Percentiles rank a stretch among this genome's conserved stretches.
phyloP scores from a whole-genome alignment of 2,797 vertebrate genomes.

The Lindbergichthys nudifrons region DNA sequence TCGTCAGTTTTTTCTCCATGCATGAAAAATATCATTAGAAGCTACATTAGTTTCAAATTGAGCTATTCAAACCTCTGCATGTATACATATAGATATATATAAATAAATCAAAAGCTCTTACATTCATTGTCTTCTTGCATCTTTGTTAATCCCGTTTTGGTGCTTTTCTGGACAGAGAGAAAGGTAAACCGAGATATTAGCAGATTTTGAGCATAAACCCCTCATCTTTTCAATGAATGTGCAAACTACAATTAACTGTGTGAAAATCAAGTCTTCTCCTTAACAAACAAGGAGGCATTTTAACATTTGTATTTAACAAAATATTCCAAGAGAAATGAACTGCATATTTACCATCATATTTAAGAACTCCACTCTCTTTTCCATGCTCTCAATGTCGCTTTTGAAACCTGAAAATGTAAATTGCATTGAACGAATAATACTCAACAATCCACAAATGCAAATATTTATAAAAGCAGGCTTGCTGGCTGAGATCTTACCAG shows the following conservation, averaged over 20 bases:
- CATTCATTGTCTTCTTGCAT: conserved; percentile 40
- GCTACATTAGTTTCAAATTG: not conserved
- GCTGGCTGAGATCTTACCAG: conserved; percentile 30
- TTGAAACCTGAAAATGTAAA: conserved; percentile 1
- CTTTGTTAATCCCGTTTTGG: conserved; percentile 19
- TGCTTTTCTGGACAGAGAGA: conserved; percentile 47
- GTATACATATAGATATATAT: not conserved
- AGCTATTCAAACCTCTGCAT: not conserved
- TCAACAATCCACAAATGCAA: not conserved
- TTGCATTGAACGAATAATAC: conserved; percentile 10
- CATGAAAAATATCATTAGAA: not conserved
- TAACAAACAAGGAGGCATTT: not conserved
- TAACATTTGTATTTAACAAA: not conserved
- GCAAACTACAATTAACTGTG: not conserved
- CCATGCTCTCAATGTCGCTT: not conserved
- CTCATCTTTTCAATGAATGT: not conserved
- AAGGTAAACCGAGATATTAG: not conserved
- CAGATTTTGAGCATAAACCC: not conserved
- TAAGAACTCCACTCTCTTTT: not conserved
- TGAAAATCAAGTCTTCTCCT: not conserved
- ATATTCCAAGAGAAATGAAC: not conserved
- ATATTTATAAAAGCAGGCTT: not conserved
- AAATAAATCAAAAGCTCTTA: conserved; percentile 15
- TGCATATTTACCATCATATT: conserved; percentile 41
- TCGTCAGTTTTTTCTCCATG: not conserved